A percentile compares a stretch with the other conserved stretches of the same genome.
Evolutionary conservation across 2,888 invertebrate genomes (phyloP).

Genomic region (Punctoribates punctum): DNA sequence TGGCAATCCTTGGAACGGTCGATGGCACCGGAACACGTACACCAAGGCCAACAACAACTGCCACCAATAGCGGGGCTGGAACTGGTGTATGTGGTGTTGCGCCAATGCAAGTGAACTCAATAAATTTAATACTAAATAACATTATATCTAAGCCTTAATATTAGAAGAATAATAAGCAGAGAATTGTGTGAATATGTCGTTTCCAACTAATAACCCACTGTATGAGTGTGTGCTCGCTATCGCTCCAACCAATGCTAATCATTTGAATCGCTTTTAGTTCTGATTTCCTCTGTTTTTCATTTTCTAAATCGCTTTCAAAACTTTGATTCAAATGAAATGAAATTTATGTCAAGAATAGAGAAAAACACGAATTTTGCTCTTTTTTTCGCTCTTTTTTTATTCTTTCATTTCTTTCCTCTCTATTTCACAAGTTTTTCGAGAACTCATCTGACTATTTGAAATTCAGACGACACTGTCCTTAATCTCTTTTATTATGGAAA

Average conservation of each 20-base stretch:
- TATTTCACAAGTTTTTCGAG: too few species aligned
- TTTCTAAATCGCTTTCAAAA: neutral
- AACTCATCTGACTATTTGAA: too few species aligned
- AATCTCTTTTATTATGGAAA: neutral
- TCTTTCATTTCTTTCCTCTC: too few species aligned
- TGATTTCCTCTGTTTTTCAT: neutral
- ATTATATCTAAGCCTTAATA: neutral
- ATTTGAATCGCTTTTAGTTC: slow-evolving; percentile 21
- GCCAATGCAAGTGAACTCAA: slow-evolving; percentile 30
- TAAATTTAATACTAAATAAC: slow-evolving; percentile 19
- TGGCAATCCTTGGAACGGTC: slow-evolving; percentile 43
- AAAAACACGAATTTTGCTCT: too few species aligned
- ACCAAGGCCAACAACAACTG: slow-evolving; percentile 39
- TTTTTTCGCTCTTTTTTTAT: too few species aligned
- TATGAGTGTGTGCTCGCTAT: too few species aligned
- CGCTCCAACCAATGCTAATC: too few species aligned
- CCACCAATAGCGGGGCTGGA: neutral
- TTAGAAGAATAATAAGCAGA: neutral
- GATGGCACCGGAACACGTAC: slow-evolving; percentile 43
- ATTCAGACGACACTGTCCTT: too few species aligned
- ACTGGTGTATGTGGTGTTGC: too few species aligned
- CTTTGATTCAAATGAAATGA: neutral
- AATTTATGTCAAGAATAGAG: neutral
- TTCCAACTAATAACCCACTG: too few species aligned
- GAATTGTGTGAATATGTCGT: neutral